These are phyloP conservation scores for Oncorhynchus masou DNA, from an alignment of 2,113 vertebrate genomes.

Conservation along the genomic window DNA sequence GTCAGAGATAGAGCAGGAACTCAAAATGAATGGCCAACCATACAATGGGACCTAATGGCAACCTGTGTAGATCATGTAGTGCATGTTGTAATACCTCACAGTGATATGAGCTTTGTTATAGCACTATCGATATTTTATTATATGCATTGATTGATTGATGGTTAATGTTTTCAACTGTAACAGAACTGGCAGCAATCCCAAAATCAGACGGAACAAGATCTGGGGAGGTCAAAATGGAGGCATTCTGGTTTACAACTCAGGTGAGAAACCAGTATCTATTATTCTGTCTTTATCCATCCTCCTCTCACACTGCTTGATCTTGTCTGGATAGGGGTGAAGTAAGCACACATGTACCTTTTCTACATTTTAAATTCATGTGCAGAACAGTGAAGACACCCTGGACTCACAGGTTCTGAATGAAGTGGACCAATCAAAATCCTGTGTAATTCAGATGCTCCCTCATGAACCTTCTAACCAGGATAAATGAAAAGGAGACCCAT, in stretches of 20 bases:
- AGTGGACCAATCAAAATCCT: too few relatives aligned
- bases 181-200: conserved; percentile 99
- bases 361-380: too few relatives aligned
- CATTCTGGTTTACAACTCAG: conserved; percentile 99
- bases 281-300: neutral
- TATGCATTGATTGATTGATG: neutral
- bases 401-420: too few relatives aligned
- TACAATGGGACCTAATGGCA: neutral
- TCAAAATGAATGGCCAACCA: neutral
- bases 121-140: neutral
- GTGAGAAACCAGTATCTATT: conserved; percentile 64
- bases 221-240: conserved; percentile 99
- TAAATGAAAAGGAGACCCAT: neutral
- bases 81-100: neutral
- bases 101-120: neutral
- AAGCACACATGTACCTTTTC: too few relatives aligned
- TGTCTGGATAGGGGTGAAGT: too few relatives aligned
- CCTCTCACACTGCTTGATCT: neutral
- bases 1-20: conserved; percentile 64
- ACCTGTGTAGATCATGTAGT: neutral
- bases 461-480: neutral
- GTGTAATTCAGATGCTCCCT: too few relatives aligned
- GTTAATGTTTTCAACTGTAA: neutral
- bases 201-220: conserved; percentile 98
- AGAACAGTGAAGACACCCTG: too few relatives aligned